Evolutionary conservation across 2,113 vertebrate species (phyloP).

Genomic region (Atherinomorus stipes): DNA sequence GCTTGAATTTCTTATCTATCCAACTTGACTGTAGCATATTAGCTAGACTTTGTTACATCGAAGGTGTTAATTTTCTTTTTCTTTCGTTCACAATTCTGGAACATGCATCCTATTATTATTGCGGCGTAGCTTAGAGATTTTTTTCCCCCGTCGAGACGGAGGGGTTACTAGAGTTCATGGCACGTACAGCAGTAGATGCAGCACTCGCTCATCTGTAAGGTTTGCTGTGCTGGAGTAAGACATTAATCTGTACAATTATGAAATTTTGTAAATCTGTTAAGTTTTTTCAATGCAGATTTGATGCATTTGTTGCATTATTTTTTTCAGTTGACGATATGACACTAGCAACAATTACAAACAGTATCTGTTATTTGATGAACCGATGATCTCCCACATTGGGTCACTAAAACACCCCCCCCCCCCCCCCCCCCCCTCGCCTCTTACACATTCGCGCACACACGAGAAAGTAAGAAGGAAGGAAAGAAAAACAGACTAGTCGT

Average conservation of each 20-base stretch:
- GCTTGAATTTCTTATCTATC: not conserved
- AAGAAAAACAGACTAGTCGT: too few relatives aligned
- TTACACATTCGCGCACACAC: too few relatives aligned
- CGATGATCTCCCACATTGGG: not conserved
- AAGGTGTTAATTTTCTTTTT: not conserved
- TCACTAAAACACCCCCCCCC: not conserved
- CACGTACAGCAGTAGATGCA: constrained; percentile 47
- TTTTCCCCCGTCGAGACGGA: constrained; percentile 40
- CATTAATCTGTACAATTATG: not conserved
- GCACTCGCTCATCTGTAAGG: constrained; percentile 44
- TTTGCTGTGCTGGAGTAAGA: not conserved
- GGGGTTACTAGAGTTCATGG: constrained; percentile 82
- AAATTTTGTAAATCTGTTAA: not conserved
- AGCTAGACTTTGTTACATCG: not conserved
- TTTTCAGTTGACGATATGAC: not conserved
- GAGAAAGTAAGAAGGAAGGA: too few relatives aligned
- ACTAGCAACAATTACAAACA: not conserved
- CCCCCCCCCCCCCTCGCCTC: too few relatives aligned
- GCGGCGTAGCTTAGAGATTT: constrained; percentile 14
- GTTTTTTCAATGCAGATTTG: not conserved
- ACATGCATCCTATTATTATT: not conserved
- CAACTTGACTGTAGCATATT: not conserved
- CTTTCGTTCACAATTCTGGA: accelerated
- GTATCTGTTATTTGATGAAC: too few relatives aligned
- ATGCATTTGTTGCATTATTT: not conserved